phyloP scores from a whole-genome alignment of 1,140 invertebrate species.

The Oreohelix idahoensis region DNA sequence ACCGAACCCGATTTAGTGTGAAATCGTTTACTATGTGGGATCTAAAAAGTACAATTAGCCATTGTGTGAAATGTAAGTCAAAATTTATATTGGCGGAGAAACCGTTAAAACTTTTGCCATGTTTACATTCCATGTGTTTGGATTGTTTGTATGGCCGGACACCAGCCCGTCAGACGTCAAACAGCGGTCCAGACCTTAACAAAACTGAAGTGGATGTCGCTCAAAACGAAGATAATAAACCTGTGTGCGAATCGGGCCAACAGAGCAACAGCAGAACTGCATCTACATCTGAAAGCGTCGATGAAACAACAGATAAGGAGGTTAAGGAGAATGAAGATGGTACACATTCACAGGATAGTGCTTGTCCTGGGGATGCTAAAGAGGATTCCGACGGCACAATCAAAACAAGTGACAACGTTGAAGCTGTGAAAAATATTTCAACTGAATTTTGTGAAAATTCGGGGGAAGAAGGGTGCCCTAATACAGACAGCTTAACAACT shows the following conservation, averaged over 20 bases:
- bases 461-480: background rate
- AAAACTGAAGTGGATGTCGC: background rate
- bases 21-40: constrained; percentile 8
- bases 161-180: constrained; percentile 14
- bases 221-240: background rate
- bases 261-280: background rate
- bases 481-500: background rate
- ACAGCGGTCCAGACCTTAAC: background rate
- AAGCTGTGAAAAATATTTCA: background rate
- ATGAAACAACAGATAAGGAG: background rate
- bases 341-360: too few species aligned
- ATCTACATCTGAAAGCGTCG: background rate
- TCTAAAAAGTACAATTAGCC: constrained; percentile 42
- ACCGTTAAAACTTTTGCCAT: constrained; percentile 86
- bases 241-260: background rate
- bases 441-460: background rate
- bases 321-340: background rate
- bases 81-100: constrained; percentile 75
- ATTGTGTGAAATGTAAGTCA: constrained; percentile 78
- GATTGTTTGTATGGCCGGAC: constrained; percentile 79
- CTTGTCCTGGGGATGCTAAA: too few species aligned
- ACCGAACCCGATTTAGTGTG: background rate
- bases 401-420: background rate
- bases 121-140: constrained; percentile 87
- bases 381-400: background rate